Evolutionary conservation across 2,888 invertebrate species (phyloP).

Genomic region (Hedya salicella): DNA sequence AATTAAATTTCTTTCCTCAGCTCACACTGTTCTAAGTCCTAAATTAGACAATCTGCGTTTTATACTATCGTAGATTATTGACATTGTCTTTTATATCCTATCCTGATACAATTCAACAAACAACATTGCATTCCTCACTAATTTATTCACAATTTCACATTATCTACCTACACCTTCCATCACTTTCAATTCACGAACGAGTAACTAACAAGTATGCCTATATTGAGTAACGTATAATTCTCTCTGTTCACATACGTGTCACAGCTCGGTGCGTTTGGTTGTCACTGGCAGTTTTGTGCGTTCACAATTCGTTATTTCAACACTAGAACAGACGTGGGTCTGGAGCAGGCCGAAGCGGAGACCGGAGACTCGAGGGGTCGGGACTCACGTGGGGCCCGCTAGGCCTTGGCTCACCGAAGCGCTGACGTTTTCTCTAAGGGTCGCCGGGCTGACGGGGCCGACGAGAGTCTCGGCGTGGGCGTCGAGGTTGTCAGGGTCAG

Average conservation of each 20-base stretch:
- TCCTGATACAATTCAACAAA: slow-evolving; percentile 73
- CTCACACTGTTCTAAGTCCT: slow-evolving; percentile 52
- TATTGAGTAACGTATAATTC: slow-evolving; percentile 51
- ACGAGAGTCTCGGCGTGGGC: slow-evolving; percentile 47
- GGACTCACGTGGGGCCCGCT: slow-evolving; percentile 62
- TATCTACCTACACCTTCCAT: slow-evolving; percentile 72
- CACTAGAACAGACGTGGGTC: slow-evolving; percentile 37
- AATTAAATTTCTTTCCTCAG: slow-evolving; percentile 68
- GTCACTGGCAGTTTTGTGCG: slow-evolving; percentile 53
- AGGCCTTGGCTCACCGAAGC: slow-evolving; percentile 56
- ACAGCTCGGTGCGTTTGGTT: slow-evolving; percentile 47
- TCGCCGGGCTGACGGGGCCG: slow-evolving; percentile 45
- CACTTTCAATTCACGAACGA: slow-evolving; percentile 62
- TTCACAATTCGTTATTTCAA: slow-evolving; percentile 50
- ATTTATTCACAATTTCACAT: slow-evolving; percentile 76
- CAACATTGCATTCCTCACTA: slow-evolving; percentile 75
- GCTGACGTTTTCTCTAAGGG: slow-evolving; percentile 34
- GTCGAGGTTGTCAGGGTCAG: slow-evolving; percentile 42
- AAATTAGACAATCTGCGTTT: slow-evolving; percentile 50
- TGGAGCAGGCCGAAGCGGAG: slow-evolving; percentile 39
- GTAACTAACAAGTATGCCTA: slow-evolving; percentile 56
- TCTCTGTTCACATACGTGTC: slow-evolving; percentile 63
- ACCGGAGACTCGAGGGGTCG: slow-evolving; percentile 46
- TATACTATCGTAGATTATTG: slow-evolving; percentile 62
- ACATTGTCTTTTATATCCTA: slow-evolving; percentile 71